Base-by-base conservation (phyloP, 2,113 vertebrate genomes). In the Okapia johnstoni region DNA sequence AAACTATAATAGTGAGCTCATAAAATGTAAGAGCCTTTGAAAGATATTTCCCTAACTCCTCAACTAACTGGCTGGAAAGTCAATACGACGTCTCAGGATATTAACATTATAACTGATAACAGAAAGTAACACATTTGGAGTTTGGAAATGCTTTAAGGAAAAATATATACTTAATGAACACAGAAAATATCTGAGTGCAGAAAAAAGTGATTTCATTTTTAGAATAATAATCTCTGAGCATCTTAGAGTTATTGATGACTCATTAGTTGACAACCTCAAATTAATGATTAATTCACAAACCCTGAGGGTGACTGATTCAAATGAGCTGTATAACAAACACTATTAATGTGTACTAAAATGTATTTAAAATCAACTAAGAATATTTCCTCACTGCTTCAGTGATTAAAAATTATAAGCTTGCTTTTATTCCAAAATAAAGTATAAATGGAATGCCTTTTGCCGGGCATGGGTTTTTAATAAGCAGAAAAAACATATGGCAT, bases 281-380 rank as follows among this genome's bases (percentile, higher is more conserved):
- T 94, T 90, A 95, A 91, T 93, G 88, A 96, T 93, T 94, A 90
- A 91, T 91, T 94, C 84, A 43, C 26, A 52, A 96, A 85, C 33
- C 85, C 36, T 93, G 48, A 90, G 88, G 92, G 70, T 81, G 16
- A 94, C 30, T 91, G 11, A 85, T 11, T 57, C 55, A 95, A 97
- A 95, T 93, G 50, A 98, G 36, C 63, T 97, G 61, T 28, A 58
- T 92, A 86, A 89, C 91, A 85, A 95, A 86, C 46, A 96, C 28
- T 25, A n/a, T 43, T 79, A 96, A 73, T 89, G 25, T 40, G 26
- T 94, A 83, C 55, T 94, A 94, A 97, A 91, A 66, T 61, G 54
- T 93, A 93, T 97, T 97, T 96, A 85, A 97, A 96, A 86, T 88
- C 57, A 97, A 93, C 60, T 93, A 93, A 95, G 86, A 77, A 87